Evolutionary conservation across 2,888 invertebrate species (phyloP).

Genomic region (Dinocampus coccinellae): DNA sequence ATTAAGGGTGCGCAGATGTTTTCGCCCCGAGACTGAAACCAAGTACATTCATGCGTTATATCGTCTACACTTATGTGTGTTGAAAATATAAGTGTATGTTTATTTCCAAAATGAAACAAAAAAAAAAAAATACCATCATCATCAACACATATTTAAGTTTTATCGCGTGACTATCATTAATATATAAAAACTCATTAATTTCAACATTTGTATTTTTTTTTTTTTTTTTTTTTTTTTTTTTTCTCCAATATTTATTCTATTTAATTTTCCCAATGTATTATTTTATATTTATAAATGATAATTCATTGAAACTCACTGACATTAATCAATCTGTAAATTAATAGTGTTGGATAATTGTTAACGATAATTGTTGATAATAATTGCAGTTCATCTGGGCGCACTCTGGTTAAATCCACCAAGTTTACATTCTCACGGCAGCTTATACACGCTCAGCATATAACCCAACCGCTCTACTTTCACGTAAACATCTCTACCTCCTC

Average conservation of each 20-base stretch:
- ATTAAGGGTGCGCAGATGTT: constrained; percentile 68
- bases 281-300: constrained; percentile 21
- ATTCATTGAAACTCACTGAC: constrained; percentile 13
- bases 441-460: constrained; percentile 3
- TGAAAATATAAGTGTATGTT: constrained; percentile 39
- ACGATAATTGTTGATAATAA: constrained; percentile 30
- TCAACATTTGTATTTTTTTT: neutral
- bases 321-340: constrained; percentile 33
- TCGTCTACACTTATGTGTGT: neutral
- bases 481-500: constrained; percentile 7
- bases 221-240: constrained; percentile 4
- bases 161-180: constrained; percentile 16
- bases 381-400: constrained; percentile 16
- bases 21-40: constrained; percentile 28
- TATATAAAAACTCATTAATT: neutral
- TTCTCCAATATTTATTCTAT: neutral
- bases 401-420: constrained; percentile 12
- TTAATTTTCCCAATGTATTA: neutral
- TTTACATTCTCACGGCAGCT: constrained; percentile 30
- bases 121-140: constrained; percentile 5
- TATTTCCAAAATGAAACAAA: constrained; percentile 4
- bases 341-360: constrained; percentile 36
- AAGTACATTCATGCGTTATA: neutral
- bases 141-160: constrained; percentile 21
- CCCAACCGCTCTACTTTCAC: constrained; percentile 27